A percentile compares a stretch with the other conserved stretches of the same genome.
Conservation (phyloP, 2,888 invertebrate genomes). For the Heliconius aoede region DNA sequence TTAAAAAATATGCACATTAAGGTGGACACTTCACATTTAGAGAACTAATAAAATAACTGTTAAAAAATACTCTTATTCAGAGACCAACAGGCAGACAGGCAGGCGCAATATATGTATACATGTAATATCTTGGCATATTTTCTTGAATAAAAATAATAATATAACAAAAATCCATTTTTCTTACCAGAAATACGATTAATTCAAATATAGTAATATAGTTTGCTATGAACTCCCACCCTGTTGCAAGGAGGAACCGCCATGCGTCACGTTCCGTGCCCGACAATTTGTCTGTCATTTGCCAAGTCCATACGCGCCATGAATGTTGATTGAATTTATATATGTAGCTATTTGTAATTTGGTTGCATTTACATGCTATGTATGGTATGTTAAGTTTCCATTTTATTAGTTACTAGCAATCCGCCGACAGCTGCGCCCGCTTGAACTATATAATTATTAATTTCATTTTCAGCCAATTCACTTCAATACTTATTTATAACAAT, state of each 20-base stretch:
- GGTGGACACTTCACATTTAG: not conserved
- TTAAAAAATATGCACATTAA: too few species aligned
- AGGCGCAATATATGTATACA: too few species aligned
- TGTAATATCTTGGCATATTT: too few species aligned
- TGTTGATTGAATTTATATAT: conserved; percentile 49
- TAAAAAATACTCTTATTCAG: too few species aligned
- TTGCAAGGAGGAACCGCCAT: conserved; percentile 54
- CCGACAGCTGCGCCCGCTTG: too few species aligned
- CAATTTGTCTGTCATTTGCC: conserved; percentile 77
- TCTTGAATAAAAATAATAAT: too few species aligned
- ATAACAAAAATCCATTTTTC: too few species aligned
- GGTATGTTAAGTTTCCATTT: not conserved
- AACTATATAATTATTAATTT: too few species aligned
- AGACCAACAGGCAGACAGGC: too few species aligned
- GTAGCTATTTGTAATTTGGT: conserved; percentile 5
- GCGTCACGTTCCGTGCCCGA: conserved; percentile 68
- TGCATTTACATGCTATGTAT: not conserved
- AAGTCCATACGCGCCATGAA: conserved; percentile 68
- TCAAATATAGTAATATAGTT: not conserved
- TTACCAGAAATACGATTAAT: not conserved
- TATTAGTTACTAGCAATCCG: too few species aligned
- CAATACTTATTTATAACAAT: too few species aligned
- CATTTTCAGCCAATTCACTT: too few species aligned
- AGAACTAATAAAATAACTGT: not conserved
- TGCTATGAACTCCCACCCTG: conserved; percentile 4